Conservation (phyloP, 2,113 vertebrate species). For the Eonycteris spelaea region DNA sequence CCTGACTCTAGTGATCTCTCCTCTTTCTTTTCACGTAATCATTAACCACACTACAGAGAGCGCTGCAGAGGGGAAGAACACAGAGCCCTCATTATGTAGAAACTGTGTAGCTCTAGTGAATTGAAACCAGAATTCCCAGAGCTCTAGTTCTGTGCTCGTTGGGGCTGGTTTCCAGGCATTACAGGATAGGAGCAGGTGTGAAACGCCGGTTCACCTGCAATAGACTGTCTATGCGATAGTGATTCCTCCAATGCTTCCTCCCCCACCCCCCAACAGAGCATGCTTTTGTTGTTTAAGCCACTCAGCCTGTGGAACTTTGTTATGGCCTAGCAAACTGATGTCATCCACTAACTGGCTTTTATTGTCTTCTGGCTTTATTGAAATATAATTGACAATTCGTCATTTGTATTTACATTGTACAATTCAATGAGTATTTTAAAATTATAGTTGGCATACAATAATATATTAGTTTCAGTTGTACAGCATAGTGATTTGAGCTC, state of each 20-base stretch:
- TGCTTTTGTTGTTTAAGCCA: neutral
- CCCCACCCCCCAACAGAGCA: neutral
- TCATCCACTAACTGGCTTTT: neutral
- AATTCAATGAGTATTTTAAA: no score
- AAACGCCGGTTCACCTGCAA: neutral
- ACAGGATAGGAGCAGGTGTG: neutral
- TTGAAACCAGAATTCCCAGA: neutral
- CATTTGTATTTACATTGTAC: no score
- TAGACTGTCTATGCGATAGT: accelerated
- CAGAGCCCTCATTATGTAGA: neutral
- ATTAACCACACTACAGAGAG: neutral
- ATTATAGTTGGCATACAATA: no score
- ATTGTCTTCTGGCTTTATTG: no score
- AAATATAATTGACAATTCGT: no score
- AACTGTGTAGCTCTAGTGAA: neutral
- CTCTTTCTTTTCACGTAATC: neutral
- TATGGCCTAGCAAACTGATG: neutral
- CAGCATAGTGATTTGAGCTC: no score
- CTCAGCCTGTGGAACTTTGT: neutral
- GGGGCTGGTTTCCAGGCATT: neutral
- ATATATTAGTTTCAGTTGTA: no score
- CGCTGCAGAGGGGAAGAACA: neutral
- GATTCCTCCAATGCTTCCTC: neutral
- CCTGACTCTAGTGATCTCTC: neutral
- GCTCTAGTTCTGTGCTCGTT: neutral